Evolutionary conservation across 2,797 vertebrate genomes (phyloP).

Genomic region (Neoniphon sammara): DNA sequence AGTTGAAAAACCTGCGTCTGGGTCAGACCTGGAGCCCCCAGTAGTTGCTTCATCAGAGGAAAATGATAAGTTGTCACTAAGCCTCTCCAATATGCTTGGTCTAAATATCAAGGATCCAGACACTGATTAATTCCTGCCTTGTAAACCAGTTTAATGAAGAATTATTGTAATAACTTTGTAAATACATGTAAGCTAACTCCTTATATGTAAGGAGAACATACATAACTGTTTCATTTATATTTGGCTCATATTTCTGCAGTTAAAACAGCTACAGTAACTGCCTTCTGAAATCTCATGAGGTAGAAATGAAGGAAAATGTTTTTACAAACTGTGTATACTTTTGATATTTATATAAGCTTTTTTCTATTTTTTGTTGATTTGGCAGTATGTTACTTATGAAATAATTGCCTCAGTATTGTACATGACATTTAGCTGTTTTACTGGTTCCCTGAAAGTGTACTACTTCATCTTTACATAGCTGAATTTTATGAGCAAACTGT

Average conservation of each 20-base stretch:
- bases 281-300: slow-evolving; percentile 19
- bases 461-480: slow-evolving; percentile 18
- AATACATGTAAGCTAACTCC: slow-evolving; percentile 44
- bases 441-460: slow-evolving; percentile 28
- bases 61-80: slow-evolving; percentile 69
- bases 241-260: slow-evolving; percentile 2
- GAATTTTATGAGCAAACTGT: slow-evolving; percentile 31
- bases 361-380: slow-evolving; percentile 46
- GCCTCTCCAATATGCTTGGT: slow-evolving; percentile 83
- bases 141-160: not conserved
- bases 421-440: slow-evolving; percentile 20
- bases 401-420: slow-evolving; percentile 38
- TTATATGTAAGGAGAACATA: not conserved
- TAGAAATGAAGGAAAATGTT: slow-evolving; percentile 25
- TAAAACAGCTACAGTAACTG: slow-evolving; percentile 6
- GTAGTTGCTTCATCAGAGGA: slow-evolving; percentile 49
- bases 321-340: slow-evolving; percentile 60
- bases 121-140: slow-evolving; percentile 28
- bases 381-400: slow-evolving; percentile 22
- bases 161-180: slow-evolving; percentile 43
- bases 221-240: slow-evolving; percentile 12
- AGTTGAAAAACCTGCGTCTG: slow-evolving; percentile 68
- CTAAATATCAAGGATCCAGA: slow-evolving; percentile 58
- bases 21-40: slow-evolving; percentile 37
- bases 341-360: slow-evolving; percentile 74